Conservation (phyloP, 2,113 vertebrate species). For the Synchiropus splendidus region DNA sequence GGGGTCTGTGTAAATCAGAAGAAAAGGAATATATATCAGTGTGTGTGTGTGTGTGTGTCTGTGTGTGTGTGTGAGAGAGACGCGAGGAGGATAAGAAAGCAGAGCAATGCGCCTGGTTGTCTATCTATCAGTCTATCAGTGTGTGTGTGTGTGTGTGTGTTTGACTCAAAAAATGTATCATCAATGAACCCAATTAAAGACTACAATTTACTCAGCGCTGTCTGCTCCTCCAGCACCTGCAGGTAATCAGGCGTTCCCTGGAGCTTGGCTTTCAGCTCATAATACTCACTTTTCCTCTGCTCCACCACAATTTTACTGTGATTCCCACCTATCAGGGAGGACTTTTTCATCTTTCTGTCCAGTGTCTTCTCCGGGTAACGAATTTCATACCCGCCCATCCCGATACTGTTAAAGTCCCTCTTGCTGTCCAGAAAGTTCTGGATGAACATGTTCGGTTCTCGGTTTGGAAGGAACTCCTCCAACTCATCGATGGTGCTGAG, state of each 20-base stretch:
- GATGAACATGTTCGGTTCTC: conserved; percentile 92
- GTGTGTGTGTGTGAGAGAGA: conserved; percentile 5
- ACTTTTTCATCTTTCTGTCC: conserved; percentile 94
- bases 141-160: conserved; percentile 22
- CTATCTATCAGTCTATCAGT: conserved; percentile 23
- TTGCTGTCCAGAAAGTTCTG: conserved; percentile 93
- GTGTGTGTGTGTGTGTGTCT: conserved; percentile 10
- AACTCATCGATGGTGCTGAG: conserved; percentile 97
- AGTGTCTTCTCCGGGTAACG: conserved; percentile 94
- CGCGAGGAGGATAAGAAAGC: conserved; percentile 18
- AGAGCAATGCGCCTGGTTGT: conserved; percentile 34
- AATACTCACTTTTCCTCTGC: conserved; percentile 96
- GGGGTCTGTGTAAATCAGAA: conserved; percentile 18
- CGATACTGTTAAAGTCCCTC: conserved; percentile 96
- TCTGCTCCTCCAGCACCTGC: conserved; percentile 98
- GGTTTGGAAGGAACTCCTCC: conserved; percentile 88
- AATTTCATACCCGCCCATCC: conserved; percentile 93
- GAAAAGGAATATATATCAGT: conserved; percentile 17
- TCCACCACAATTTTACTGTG: conserved; percentile 98
- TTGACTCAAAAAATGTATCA: conserved; percentile 11
- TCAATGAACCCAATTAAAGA: conserved; percentile 43
- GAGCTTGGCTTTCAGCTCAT: conserved; percentile 96
- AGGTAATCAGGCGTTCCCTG: conserved; percentile 97
- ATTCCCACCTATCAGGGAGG: conserved; percentile 92
- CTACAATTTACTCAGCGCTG: conserved; percentile 75